Evolutionary conservation across 2,113 vertebrate genomes (phyloP).

Genomic region (Martes martes): DNA sequence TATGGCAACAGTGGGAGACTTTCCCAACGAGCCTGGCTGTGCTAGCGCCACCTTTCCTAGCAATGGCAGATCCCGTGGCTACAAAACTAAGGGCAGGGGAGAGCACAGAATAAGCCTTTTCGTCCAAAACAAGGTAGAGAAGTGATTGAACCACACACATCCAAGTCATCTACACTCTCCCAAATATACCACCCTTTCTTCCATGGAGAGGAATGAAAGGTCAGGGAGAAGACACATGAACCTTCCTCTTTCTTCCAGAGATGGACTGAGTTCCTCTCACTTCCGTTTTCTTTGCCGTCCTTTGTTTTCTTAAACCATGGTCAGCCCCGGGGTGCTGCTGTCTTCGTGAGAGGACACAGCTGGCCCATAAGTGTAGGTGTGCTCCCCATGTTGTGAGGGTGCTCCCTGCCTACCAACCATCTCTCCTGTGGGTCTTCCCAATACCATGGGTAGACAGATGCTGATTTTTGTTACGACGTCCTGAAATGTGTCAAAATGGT

Average conservation of each 20-base stretch:
- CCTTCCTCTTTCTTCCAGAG: neutral
- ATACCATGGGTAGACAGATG: accelerated
- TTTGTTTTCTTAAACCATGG: neutral
- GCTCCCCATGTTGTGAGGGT: accelerated
- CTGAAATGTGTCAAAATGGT: neutral
- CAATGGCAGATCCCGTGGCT: neutral
- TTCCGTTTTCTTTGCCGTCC: neutral
- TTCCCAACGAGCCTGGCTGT: neutral
- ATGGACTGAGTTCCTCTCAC: neutral
- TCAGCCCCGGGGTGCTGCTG: neutral
- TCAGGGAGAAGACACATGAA: neutral
- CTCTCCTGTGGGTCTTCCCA: neutral
- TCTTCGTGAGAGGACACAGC: neutral
- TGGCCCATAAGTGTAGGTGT: accelerated
- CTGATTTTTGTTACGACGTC: neutral
- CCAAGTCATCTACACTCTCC: neutral
- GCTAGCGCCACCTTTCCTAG: neutral
- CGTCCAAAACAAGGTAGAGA: neutral
- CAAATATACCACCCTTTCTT: neutral
- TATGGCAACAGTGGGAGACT: neutral
- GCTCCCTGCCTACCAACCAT: neutral
- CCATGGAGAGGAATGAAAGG: neutral
- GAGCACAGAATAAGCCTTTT: neutral
- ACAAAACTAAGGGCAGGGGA: neutral
- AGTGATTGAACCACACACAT: neutral